Evolutionary conservation across 35 echinoderm and acorn worm species (phyloP), one percentile per base, ranked within the genome.

Genomic region (Lytechinus variegatus): DNA sequence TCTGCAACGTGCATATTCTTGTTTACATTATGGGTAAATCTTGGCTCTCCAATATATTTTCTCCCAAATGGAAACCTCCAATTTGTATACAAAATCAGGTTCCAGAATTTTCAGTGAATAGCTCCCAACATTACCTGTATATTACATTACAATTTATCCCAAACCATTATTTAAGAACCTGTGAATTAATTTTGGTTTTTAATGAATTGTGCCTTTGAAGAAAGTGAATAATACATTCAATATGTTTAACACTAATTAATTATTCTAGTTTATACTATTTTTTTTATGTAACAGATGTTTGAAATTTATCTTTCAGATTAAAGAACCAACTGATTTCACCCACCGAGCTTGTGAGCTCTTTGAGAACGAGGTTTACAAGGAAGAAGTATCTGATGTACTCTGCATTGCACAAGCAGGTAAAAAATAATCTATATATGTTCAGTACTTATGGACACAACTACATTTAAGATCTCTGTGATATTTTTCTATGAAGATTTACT

Each of bases 401-500:
- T 99, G 98, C 66, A 99, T 99, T 92, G 98, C 98, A 66, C 98
- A 99, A 97, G 98, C 98, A 96, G 98, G 98, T 98, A 95, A 94
- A 7, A 58, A 58, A 2, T 9, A 58, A 44, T 44, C 2, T 44
- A 44, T 44, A 44, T 1, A 1, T 44, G 33, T 44, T 44, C 33
- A 44, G 33, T 44, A 44, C 33, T 44, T 44, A 1, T 44, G 2
- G 33, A 44, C 33, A 44, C 33, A 44, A 44, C 33, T 44, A 44
- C 33, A 44, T 44, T 44, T 44, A 44, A 1, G 33, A 44, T 44
- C 33, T 44, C 2, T 44, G 33, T 44, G 33, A 44, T 44, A 44
- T 44, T 44, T 2, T 44, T 44, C 33, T 44, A 44, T 44, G 33
- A 44, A 44, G 33, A 44, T 44, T 0, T 44, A 44, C 33, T 44